phyloP scores from a whole-genome alignment of 2,888 invertebrate genomes.

The Diarsia mendica region DNA sequence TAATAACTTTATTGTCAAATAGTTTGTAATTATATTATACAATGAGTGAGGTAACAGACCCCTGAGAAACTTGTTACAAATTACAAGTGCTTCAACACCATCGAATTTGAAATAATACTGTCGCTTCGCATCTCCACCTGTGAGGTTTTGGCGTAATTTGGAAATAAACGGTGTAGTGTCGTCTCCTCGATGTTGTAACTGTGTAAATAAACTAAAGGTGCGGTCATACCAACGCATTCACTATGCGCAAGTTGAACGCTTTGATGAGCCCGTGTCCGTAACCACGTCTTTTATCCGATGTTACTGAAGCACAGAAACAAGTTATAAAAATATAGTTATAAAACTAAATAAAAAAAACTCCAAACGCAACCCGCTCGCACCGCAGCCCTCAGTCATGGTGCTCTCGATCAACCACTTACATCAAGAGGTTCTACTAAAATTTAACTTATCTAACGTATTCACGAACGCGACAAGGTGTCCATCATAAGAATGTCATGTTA shows the following conservation, averaged over 20 bases:
- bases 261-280: constrained; percentile 3
- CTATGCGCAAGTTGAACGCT: neutral
- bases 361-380: constrained; percentile 76
- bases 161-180: constrained; percentile 36
- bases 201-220: constrained; percentile 41
- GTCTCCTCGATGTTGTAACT: constrained; percentile 37
- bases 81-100: constrained; percentile 81
- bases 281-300: constrained; percentile 68
- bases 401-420: constrained; percentile 66
- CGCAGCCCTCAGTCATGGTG: constrained; percentile 81
- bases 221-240: neutral
- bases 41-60: constrained; percentile 75
- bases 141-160: constrained; percentile 43
- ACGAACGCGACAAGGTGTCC: constrained; percentile 65
- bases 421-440: constrained; percentile 72
- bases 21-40: constrained; percentile 76
- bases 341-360: constrained; percentile 85
- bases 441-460: constrained; percentile 70
- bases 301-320: constrained; percentile 81
- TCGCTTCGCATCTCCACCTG: constrained; percentile 51
- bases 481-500: constrained; percentile 45
- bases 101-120: constrained; percentile 81
- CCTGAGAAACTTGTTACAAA: constrained; percentile 77
- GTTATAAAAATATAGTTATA: constrained; percentile 82
- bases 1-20: constrained; percentile 86